phyloP scores from a whole-genome alignment of 1,140 invertebrate genomes.

The Cepaea nemoralis region DNA sequence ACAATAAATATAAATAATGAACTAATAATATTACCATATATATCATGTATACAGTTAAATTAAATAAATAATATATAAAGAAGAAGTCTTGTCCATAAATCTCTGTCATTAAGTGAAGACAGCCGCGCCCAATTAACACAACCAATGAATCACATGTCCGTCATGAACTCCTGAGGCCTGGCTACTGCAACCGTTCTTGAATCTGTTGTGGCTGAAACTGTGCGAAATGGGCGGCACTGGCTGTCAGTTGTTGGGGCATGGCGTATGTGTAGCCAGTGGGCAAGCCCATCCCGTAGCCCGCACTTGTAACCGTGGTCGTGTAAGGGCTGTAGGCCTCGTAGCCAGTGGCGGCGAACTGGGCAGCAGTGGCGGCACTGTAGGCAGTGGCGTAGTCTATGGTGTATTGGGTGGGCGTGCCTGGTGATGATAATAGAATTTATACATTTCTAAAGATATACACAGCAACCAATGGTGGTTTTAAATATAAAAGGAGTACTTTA shows the following conservation, averaged over 20 bases:
- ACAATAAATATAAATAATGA: too few species aligned
- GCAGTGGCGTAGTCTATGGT: slow-evolving; percentile 57
- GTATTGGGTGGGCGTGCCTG: slow-evolving; percentile 45
- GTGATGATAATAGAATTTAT: background rate
- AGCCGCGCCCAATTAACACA: background rate
- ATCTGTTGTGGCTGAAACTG: slow-evolving; percentile 62
- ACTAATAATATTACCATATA: too few species aligned
- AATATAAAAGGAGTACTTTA: too few species aligned
- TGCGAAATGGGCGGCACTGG: slow-evolving; percentile 51
- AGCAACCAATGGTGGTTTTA: too few species aligned
- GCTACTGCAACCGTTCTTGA: slow-evolving; percentile 59
- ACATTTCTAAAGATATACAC: too few species aligned
- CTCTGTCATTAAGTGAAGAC: too few species aligned
- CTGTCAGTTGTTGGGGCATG: slow-evolving; percentile 53
- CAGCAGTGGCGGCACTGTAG: slow-evolving; percentile 50
- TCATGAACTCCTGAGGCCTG: background rate
- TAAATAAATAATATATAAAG: too few species aligned
- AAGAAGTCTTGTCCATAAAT: too few species aligned
- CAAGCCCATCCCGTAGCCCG: slow-evolving; percentile 48
- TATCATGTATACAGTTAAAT: too few species aligned
- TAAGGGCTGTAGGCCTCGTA: slow-evolving; percentile 56
- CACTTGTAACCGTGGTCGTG: slow-evolving; percentile 46
- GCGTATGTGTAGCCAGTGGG: slow-evolving; percentile 60
- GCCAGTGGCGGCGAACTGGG: slow-evolving; percentile 46
- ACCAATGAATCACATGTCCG: background rate